Evolutionary conservation across 2,888 invertebrate genomes (phyloP).

Genomic region (Thereva unica): DNA sequence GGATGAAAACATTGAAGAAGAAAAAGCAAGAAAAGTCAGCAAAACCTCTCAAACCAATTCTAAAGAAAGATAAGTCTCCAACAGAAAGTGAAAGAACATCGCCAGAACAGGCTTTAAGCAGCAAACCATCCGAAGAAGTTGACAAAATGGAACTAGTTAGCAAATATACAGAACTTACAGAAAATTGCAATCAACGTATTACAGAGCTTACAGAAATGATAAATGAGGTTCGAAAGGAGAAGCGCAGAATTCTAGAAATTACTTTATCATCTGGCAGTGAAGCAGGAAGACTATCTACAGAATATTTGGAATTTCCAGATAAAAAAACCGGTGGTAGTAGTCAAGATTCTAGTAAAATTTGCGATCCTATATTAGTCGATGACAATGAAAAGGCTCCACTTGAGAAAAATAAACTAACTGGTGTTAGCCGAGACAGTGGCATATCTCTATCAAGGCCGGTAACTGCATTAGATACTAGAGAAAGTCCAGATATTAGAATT

Average conservation of each 20-base stretch:
- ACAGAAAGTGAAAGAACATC: neutral
- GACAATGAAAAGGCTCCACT: slow-evolving; percentile 43
- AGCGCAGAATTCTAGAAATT: slow-evolving; percentile 59
- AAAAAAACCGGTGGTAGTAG: slow-evolving; percentile 36
- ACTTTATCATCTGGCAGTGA: slow-evolving; percentile 54
- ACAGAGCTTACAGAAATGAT: slow-evolving; percentile 63
- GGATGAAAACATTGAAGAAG: slow-evolving; percentile 47
- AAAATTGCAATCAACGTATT: slow-evolving; percentile 63
- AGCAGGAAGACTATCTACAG: slow-evolving; percentile 53
- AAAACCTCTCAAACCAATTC: slow-evolving; percentile 30
- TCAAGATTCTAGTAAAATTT: slow-evolving; percentile 13
- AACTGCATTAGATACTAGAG: slow-evolving; percentile 50
- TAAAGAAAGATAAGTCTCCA: slow-evolving; percentile 18
- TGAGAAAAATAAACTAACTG: slow-evolving; percentile 51
- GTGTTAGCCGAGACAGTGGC: slow-evolving; percentile 55
- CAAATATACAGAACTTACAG: slow-evolving; percentile 62
- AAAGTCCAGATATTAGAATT: slow-evolving; percentile 38
- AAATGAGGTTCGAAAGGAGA: slow-evolving; percentile 64
- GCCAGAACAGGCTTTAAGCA: neutral
- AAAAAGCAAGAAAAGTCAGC: slow-evolving; percentile 11
- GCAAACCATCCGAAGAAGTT: neutral
- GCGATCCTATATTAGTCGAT: slow-evolving; percentile 2
- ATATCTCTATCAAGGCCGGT: slow-evolving; percentile 55
- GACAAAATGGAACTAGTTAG: slow-evolving; percentile 44
- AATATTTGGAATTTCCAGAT: slow-evolving; percentile 54